These are phyloP conservation scores for Palaemon carinicauda DNA, from an alignment of 1,140 invertebrate species.

Conservation along the genomic window DNA sequence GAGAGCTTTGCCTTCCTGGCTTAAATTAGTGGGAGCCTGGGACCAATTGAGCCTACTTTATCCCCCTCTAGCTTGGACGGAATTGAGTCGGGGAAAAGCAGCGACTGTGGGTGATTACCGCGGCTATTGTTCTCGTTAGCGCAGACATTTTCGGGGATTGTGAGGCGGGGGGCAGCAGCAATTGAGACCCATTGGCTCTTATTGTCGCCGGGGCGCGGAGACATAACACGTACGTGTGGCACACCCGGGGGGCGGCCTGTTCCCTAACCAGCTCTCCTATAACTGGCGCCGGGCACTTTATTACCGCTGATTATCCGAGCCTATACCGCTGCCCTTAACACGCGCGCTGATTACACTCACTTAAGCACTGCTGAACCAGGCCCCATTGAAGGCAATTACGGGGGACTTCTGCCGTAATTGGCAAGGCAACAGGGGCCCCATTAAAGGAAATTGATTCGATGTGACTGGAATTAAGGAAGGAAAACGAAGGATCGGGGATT, in stretches of 20 bases:
- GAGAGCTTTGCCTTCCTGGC: constrained; percentile 50
- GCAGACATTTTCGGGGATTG: constrained; percentile 10
- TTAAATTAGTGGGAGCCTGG: constrained; percentile 51
- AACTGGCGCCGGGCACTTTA: neutral
- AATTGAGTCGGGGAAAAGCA: constrained; percentile 20
- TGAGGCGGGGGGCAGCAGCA: constrained; percentile 12
- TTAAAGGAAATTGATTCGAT: no score
- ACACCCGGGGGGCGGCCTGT: no score
- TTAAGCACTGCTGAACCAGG: no score
- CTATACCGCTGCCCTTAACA: neutral
- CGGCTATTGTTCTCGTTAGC: constrained; percentile 40
- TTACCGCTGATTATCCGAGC: neutral
- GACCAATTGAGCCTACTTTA: constrained; percentile 50
- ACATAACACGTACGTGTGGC: neutral
- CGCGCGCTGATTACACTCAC: no score
- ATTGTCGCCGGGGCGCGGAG: neutral
- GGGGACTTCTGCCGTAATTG: no score
- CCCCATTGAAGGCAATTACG: no score
- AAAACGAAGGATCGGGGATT: no score
- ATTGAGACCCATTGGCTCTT: constrained; percentile 28
- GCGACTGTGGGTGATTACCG: constrained; percentile 29
- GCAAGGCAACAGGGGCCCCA: no score
- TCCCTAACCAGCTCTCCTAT: no score
- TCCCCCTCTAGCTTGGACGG: neutral
- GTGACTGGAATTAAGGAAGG: no score